Evolutionary conservation across 2,797 vertebrate genomes (phyloP), one percentile per base, ranked within the genome.

Genomic region (Astyanax mexicanus): DNA sequence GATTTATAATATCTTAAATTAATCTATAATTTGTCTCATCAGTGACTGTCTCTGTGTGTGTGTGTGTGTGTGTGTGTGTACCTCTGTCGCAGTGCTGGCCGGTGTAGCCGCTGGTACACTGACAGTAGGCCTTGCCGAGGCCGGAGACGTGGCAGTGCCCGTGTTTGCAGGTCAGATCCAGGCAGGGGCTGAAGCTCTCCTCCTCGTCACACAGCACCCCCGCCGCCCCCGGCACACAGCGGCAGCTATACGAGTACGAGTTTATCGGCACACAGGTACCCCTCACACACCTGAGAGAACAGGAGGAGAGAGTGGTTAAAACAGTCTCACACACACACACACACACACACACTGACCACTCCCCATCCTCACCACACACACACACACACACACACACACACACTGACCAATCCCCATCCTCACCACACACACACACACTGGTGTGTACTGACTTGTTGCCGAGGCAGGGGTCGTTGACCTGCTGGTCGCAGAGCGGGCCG

Each of bases 171-270:
- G 84, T 94, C 80, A 96, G 88, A 76, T 93, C 85, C 74, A 95
- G 95, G 90, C 97, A 99, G 74, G 95, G 94, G 89, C 91, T 95
- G 45, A 93, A 79, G 45, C 94, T 84, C 49, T 95, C 95, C 83
- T 95, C 94, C 88, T 96, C 96, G 19, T 98, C 98, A 76, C 98
- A 99, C 69, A 99, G 94, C 37, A 98, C 96, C 0, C 97, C 97
- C 1, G 90, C 90, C 21, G 95, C 96, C 76, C 97, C 98, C 29
- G 95, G 94, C 89, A 95, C 95, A 91, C 98, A 99, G 88, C 96
- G 95, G 83, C 98, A 99, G 84, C 97, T 98, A 90, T 99, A 99
- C 66, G 98, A 99, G 92, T 98, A 99, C 0, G 97, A 96, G 87
- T 98, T 99, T 92, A 98, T 98, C 70, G 97, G 95, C 83, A 97